Base-by-base conservation (phyloP, 2,888 invertebrate species). In the Drosophila aldrichi region DNA sequence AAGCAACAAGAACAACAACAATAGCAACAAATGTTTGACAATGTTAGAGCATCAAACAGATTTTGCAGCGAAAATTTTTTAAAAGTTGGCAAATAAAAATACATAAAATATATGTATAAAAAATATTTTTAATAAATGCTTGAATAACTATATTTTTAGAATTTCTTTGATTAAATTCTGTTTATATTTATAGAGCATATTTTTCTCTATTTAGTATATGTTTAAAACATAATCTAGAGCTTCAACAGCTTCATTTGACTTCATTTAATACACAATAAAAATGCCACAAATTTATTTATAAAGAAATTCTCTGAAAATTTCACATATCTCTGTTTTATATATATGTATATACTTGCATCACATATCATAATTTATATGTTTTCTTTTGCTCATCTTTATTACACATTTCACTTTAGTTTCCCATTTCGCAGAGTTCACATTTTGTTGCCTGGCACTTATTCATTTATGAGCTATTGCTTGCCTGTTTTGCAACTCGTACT, bases 401-500 rank as follows among this genome's bases (percentile, higher is more conserved):
- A 3, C 38, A 29, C 46, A 46, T 44, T 32, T 29, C 14, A 62
- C 38, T 46, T 46, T 16, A 22, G 52, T 22, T 44, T 20, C 2
- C 2, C 65, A n/a, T 48, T 46, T 46, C 2, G 25, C 25, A 44
- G 8, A 44, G 43, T 16, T 62, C 25, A 29, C 36, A 38, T 32
- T 18, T 34, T 29, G 34, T 10, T 20, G 43, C 38, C 25, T 20
- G 22, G 34, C 63, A 54, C 41, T 70, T 52, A 41, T 57, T 69
- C 57, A 69, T 48, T 57, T 69, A 61, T 43, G 59, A 49, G 57
- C 49, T 54, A 56, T 54, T 41, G 43, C 51, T 51, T 18, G 25
- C 7, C 14, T 41, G 36, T 10, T 57, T 36, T 56, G 40, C 62
- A 32, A 38, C 58, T 54, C 67, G 40, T 48, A 44, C 51, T 32